Evolutionary conservation across 2,888 invertebrate species (phyloP).

Genomic region (Melanargia galathea): DNA sequence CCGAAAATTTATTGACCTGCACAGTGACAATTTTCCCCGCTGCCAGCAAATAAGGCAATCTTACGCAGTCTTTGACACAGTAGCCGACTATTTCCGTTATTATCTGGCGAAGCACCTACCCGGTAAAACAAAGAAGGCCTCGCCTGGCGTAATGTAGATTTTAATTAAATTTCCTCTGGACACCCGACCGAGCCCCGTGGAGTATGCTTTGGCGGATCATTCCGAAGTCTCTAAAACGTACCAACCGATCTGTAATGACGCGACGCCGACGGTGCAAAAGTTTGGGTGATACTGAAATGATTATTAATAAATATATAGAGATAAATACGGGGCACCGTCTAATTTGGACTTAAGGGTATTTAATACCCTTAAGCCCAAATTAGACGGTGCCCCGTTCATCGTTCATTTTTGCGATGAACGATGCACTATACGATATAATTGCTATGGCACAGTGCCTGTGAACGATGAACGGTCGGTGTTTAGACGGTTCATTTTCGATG

Average conservation of each 20-base stretch:
- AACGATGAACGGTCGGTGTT: no score
- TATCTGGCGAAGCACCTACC: conserved; percentile 31
- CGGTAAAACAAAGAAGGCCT: conserved; percentile 40
- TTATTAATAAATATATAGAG: no score
- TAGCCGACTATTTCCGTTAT: conserved; percentile 33
- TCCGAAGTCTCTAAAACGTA: conserved; percentile 33
- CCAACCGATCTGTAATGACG: not conserved
- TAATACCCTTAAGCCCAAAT: no score
- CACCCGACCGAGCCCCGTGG: conserved; percentile 37
- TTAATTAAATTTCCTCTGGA: conserved; percentile 52
- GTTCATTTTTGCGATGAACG: no score
- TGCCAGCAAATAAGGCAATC: conserved; percentile 6
- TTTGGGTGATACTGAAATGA: not conserved
- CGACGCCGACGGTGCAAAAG: not conserved
- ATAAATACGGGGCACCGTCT: no score
- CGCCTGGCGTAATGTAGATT: conserved; percentile 43
- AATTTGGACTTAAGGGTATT: no score
- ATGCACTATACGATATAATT: no score
- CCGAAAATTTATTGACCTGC: not conserved
- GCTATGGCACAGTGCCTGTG: no score
- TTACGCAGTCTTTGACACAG: conserved; percentile 33
- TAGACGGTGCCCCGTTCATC: no score
- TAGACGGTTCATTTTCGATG: no score
- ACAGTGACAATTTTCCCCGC: not conserved
- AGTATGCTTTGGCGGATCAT: conserved; percentile 43